Base-by-base conservation (phyloP, 2,888 invertebrate species). In the Malthinus flaveolus region DNA sequence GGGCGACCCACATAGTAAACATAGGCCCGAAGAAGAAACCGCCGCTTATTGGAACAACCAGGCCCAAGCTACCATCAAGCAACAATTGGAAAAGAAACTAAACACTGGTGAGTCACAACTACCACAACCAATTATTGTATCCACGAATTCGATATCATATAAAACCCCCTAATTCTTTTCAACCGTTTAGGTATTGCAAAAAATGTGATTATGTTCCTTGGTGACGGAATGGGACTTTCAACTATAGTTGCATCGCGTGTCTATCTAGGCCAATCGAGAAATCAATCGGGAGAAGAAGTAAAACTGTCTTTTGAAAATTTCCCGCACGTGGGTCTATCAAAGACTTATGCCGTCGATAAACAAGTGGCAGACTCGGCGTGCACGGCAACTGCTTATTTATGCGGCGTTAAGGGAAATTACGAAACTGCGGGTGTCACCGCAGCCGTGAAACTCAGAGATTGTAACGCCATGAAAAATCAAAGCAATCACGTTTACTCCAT, bases 161-260 rank as follows among this genome's bases (percentile, higher is more conserved):
- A 4, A 44, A 23, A n/a, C n/a, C n/a, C n/a, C n/a, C n/a, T n/a
- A n/a, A n/a, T n/a, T n/a, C 32, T 9, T 45, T 15, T 9, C 3
- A 13, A 37, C 15, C 8, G 1, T 12, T 1, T 61, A 75, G 74
- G 69, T 52, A 59, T 64, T 7, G 88, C 88, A 0, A 87, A 86
- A 73, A 93, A 93, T 75, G 82, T 91, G 0, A 90, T 93, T 51
- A 72, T 93, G 50, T 92, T 93, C 70, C 79, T 94, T 11, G 93
- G 93, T 0, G 93, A 94, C 71, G 93, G 93, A 1, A 91, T 94
- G 92, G 90, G 91, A 34, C 81, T 92, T 46, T 83, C 91, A 0
- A 93, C 93, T 0, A 77, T 91, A 11, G 86, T 90, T 0, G 91
- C 92, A 0, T 85, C 91, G 0, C 82, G 93, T 64, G 46, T 33